These are phyloP conservation scores for Leptarthrus brevirostris DNA, from an alignment of 2,888 invertebrate species.

Conservation along the genomic window DNA sequence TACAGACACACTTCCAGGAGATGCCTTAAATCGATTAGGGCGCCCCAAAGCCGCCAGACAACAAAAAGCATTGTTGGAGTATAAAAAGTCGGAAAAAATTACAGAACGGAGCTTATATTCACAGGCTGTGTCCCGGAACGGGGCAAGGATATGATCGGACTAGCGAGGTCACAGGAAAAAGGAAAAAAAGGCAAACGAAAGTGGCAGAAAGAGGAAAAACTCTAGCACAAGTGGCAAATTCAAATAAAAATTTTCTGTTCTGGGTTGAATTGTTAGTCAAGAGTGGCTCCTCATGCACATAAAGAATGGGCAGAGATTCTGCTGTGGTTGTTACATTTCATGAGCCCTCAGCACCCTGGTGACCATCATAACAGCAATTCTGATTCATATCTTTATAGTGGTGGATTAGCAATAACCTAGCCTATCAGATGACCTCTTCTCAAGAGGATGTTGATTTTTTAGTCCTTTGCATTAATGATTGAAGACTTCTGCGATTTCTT, in stretches of 20 bases:
- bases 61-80: conserved; percentile 42
- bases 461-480: neutral
- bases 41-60: conserved; percentile 47
- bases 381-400: conserved; percentile 38
- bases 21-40: conserved; percentile 49
- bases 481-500: conserved; percentile 4
- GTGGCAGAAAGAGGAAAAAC: conserved; percentile 32
- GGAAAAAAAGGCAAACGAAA: conserved; percentile 34
- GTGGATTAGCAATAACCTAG: conserved; percentile 32
- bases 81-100: conserved; percentile 34
- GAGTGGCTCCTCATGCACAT: conserved; percentile 40
- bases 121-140: conserved; percentile 7
- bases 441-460: neutral
- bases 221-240: conserved; percentile 48
- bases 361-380: conserved; percentile 41
- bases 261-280: conserved; percentile 38
- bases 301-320: conserved; percentile 42
- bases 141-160: conserved; percentile 14
- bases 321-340: conserved; percentile 47
- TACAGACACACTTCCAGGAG: conserved; percentile 20
- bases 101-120: conserved; percentile 34
- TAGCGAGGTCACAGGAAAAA: conserved; percentile 45
- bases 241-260: conserved; percentile 50
- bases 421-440: conserved; percentile 11
- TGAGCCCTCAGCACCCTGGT: conserved; percentile 45